Conservation (phyloP, 2,797 vertebrate genomes). For the Carapus acus region DNA sequence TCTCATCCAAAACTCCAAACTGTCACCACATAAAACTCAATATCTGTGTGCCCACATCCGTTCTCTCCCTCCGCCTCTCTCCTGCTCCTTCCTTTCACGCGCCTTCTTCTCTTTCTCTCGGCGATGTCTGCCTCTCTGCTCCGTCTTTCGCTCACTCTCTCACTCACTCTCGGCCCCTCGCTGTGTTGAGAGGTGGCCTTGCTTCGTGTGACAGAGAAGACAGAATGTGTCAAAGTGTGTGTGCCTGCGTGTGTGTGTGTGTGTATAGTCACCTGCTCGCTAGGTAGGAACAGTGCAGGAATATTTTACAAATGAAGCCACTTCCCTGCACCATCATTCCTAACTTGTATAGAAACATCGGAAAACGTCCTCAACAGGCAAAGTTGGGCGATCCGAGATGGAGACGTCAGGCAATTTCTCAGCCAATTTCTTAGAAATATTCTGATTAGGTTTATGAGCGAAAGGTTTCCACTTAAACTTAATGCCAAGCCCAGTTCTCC, state of each 20-base stretch:
- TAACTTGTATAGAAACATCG: neutral
- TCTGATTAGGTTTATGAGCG: conserved; percentile 29
- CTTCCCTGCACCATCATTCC: neutral
- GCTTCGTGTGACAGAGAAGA: conserved; percentile 54
- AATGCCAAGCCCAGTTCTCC: conserved; percentile 41
- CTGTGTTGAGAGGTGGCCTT: conserved; percentile 47
- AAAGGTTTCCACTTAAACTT: conserved; percentile 34
- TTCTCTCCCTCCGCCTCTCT: conserved; percentile 12
- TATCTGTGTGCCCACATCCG: conserved; percentile 3
- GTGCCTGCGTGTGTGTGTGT: conserved; percentile 36
- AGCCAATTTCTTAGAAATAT: neutral
- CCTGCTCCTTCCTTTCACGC: neutral
- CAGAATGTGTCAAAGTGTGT: too few species aligned
- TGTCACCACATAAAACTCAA: conserved; percentile 7
- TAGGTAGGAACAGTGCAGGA: neutral
- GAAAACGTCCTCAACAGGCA: too few species aligned
- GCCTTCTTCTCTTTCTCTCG: too few species aligned
- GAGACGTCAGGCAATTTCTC: neutral
- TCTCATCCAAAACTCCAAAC: conserved; percentile 3
- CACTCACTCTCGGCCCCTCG: neutral
- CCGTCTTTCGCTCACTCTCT: neutral
- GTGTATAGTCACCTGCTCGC: conserved; percentile 18
- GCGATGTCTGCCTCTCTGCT: too few species aligned
- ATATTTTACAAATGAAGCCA: neutral
- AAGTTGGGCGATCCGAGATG: too few species aligned